Evolutionary conservation across 1,140 invertebrate genomes (phyloP), one percentile per base, ranked within the genome.

Genomic region (Zaprionus tsacasi): DNA sequence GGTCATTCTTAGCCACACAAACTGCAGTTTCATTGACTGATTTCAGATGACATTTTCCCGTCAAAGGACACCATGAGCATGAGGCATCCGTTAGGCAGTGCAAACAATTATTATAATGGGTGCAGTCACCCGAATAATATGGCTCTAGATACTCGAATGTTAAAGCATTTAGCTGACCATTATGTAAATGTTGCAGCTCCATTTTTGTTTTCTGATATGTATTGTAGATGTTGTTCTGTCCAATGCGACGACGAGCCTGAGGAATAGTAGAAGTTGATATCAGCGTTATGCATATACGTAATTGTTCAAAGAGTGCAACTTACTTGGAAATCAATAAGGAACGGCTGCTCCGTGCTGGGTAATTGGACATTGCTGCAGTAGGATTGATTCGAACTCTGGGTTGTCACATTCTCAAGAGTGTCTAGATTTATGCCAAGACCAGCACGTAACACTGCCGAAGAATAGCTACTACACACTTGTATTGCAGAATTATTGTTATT

Each of bases 91-190:
- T 96, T 21, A 99, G 93, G 91, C 98, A 99, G 55, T 97, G 94
- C 6, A 98, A 92, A 89, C 98, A 99, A 86, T 97, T 99, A 55
- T 93, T 94, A 82, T 98, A 97, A 21, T 94, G 93, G 0, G 93
- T 91, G 85, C 98, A 99, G n/a, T 95, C 94, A 0, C 96, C 96
- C 60, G 96, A 95, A 12, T 94, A 94, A 91, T 96, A 98, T 0
- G 97, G 97, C 91, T 98, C 97, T 25, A 99, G 91, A 91, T 98
- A 98, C 83, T 98, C 97, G 73, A 97, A 97, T 0, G 96, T 97
- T 71, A 98, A 97, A 1, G 95, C 94, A 94, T 97, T 97, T 6
- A 95, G 93, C 92, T 94, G 96, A 57, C 96, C 96, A 17, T 94
- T 94, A 25, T 94, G 95, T 78, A 96, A 95, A 78, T 97, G 96